Evolutionary conservation across 2,797 vertebrate genomes (phyloP).

Genomic region (Bovichtus diacanthus): DNA sequence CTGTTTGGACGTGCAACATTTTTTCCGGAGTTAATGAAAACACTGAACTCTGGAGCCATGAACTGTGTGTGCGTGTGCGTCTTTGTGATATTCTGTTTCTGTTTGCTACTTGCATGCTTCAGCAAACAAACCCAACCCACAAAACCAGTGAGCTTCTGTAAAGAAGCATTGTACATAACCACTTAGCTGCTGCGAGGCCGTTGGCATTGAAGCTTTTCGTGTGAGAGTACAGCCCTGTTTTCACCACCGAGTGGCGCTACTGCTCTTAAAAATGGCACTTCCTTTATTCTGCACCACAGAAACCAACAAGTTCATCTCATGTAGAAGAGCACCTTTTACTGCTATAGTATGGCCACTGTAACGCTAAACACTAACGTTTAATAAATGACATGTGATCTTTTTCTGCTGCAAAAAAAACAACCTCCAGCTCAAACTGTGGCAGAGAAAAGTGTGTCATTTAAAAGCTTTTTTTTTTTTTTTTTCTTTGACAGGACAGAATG

Average conservation of each 20-base stretch:
- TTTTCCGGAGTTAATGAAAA: conserved; percentile 45
- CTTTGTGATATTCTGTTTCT: conserved; percentile 15
- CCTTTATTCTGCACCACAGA: conserved; percentile 18
- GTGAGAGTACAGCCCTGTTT: conserved; percentile 11
- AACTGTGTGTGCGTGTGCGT: background rate
- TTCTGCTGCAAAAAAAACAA: conserved; percentile 1
- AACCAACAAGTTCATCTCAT: conserved; percentile 5
- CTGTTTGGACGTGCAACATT: conserved; percentile 66
- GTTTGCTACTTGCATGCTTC: conserved; percentile 19
- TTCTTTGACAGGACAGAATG: conserved; percentile 11
- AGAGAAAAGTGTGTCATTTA: too few species aligned
- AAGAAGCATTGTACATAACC: background rate
- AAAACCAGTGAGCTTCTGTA: conserved; percentile 1
- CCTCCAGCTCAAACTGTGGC: background rate
- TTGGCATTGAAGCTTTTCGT: background rate
- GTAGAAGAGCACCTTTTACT: background rate
- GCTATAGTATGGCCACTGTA: background rate
- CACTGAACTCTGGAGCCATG: conserved; percentile 23
- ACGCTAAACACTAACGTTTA: background rate
- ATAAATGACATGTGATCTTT: background rate
- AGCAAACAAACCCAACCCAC: conserved; percentile 36
- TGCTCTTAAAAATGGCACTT: conserved; percentile 43
- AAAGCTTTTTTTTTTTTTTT: conserved; percentile 27
- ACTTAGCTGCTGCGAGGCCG: background rate
- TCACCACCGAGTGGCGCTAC: conserved; percentile 67